Percentiles rank a stretch among this genome's conserved stretches.
Evolutionary conservation across 2,113 vertebrate species (phyloP).

Genomic region (Tichodroma muraria): DNA sequence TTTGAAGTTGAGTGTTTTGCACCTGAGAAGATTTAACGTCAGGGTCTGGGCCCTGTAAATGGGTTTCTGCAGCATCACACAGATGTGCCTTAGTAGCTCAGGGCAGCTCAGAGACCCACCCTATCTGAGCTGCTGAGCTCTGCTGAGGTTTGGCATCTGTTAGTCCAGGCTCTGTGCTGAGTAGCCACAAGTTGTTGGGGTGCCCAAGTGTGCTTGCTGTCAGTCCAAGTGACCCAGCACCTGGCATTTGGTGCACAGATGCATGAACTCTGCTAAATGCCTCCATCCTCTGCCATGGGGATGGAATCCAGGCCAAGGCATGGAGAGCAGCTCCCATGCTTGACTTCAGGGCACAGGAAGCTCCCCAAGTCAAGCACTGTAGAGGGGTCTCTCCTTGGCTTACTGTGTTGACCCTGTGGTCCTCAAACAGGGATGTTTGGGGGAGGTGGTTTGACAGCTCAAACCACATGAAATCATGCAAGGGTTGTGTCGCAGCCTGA

Average conservation of each 20-base stretch:
- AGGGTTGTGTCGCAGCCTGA: neutral
- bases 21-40: neutral
- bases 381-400: neutral
- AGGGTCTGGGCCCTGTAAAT: neutral
- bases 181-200: neutral
- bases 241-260: fast-evolving
- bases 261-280: neutral
- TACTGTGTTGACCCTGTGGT: neutral
- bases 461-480: neutral
- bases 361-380: neutral
- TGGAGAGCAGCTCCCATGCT: neutral
- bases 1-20: neutral
- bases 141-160: neutral
- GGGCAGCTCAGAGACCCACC: neutral
- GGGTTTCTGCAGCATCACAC: neutral
- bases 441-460: neutral
- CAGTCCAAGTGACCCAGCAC: neutral
- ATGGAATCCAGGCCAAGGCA: neutral
- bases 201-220: neutral
- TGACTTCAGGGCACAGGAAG: neutral
- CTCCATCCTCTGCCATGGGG: neutral
- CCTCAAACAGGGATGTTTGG: neutral
- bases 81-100: neutral
- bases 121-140: neutral
- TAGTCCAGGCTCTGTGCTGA: neutral